Evolutionary conservation across 1,140 invertebrate genomes (phyloP).

Genomic region (Drosophila nigrodunni): DNA sequence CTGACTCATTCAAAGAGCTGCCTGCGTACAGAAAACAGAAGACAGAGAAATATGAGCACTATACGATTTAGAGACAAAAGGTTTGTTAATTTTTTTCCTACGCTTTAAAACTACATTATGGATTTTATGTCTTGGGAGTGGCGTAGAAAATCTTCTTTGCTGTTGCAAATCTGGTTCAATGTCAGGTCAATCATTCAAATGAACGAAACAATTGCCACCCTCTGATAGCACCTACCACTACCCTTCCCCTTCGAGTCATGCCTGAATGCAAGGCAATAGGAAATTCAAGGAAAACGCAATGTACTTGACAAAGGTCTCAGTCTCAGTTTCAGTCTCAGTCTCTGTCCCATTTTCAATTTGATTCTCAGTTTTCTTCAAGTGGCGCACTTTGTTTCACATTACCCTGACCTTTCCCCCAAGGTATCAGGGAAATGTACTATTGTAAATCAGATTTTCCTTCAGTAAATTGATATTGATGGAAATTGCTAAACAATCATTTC

Average conservation of each 20-base stretch:
- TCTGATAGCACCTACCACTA: not conserved
- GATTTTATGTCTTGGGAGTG: constrained; percentile 41
- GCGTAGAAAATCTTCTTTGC: constrained; percentile 39
- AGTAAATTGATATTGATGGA: not conserved
- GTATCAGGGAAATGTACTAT: not conserved
- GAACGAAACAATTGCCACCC: constrained; percentile 20
- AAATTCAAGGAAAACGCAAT: constrained; percentile 32
- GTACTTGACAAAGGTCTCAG: constrained; percentile 11
- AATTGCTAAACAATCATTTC: not conserved
- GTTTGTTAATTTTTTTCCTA: constrained; percentile 15
- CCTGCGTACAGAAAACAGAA: not conserved
- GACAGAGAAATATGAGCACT: constrained; percentile 30
- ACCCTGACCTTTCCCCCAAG: constrained; percentile 24
- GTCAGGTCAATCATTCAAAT: constrained; percentile 49
- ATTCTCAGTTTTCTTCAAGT: constrained; percentile 10
- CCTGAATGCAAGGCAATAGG: constrained; percentile 33
- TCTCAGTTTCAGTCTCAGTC: not conserved
- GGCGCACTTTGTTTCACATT: constrained; percentile 15
- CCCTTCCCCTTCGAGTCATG: not conserved
- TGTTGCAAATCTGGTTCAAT: constrained; percentile 62
- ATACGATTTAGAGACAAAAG: constrained; percentile 65
- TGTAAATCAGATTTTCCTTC: constrained; percentile 1
- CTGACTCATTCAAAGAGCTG: constrained; percentile 42
- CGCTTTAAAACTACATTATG: constrained; percentile 22
- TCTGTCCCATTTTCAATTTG: not conserved